Evolutionary conservation across 2,797 vertebrate genomes (phyloP), one percentile per base, ranked within the genome.

Genomic region (Atherinosoma microstoma): DNA sequence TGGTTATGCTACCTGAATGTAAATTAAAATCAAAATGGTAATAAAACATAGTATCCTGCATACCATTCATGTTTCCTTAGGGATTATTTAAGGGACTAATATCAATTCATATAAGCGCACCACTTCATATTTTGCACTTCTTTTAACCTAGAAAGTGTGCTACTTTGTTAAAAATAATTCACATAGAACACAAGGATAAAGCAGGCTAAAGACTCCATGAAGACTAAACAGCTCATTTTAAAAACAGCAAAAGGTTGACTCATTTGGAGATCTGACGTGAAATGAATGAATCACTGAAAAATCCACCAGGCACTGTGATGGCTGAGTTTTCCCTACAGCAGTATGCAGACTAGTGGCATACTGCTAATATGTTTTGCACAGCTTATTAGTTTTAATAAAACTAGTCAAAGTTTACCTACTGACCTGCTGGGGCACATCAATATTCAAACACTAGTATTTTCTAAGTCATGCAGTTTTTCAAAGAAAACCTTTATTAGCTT

Each of bases 231-330:
- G 45, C 22, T 79, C 42, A 22, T 77, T 67, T n/a, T 53, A 57
- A 38, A 22, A 65, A 42, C 34, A 7, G 45, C 58, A 53, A 49
- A 64, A n/a, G 29, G 27, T 53, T 79, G 77, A 83, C 40, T 85
- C 75, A 85, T 64, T 70, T 49, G 6, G n/a, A 29, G 16, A 45
- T 62, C 64, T 76, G 79, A 80, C 24, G 18, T 22, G 74, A 66
- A 83, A 79, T 40, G 29, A 61, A 66, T 83, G 76, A 83, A 67
- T 82, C 79, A 73, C 53, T 53, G 54, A 34, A 60, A 60, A 72
- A 35, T 27, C 60, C 45, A 67, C 40, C 40, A 76, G 53, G 15
- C 45, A 22, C 35, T 77, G 12, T 51, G 38, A 60, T 40, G 69
- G 27, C 29, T 67, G 58, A n/a, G 70, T 71, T 75, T 76, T 30